phyloP scores from a whole-genome alignment of 2,888 invertebrate species.

The Graphium colonna region DNA sequence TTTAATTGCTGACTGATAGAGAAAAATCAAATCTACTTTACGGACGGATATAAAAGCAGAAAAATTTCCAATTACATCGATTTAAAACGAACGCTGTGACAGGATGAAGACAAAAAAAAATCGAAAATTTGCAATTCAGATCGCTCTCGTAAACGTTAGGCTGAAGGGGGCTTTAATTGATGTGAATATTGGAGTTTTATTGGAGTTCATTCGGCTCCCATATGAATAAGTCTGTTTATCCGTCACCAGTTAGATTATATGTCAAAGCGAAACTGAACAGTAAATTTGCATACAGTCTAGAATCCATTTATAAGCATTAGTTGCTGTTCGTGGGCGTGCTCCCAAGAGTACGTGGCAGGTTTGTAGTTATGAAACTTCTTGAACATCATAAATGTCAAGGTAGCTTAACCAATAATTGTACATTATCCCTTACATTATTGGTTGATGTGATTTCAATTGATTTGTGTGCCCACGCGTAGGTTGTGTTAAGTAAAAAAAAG shows the following conservation, averaged over 20 bases:
- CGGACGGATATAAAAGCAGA: no score
- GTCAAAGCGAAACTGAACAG: conserved; percentile 5
- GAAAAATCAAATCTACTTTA: no score
- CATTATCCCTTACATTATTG: no score
- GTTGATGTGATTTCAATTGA: no score
- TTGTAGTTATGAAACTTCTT: not conserved
- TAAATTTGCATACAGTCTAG: conserved; percentile 12
- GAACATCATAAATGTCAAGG: conserved; percentile 12
- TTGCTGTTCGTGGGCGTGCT: conserved; percentile 14
- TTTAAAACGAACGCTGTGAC: conserved; percentile 41
- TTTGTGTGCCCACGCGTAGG: no score
- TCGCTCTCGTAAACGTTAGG: conserved; percentile 46
- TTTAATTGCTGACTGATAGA: no score
- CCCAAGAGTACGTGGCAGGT: conserved; percentile 6
- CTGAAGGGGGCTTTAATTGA: conserved; percentile 63
- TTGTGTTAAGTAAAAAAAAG: no score
- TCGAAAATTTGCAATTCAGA: conserved; percentile 64
- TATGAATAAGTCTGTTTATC: conserved; percentile 24
- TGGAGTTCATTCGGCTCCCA: conserved; percentile 26
- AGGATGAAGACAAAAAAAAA: conserved; percentile 40
- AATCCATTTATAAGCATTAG: conserved; percentile 17
- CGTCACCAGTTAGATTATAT: conserved; percentile 4
- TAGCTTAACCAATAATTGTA: not conserved
- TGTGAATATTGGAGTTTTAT: conserved; percentile 45
- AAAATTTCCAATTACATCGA: conserved; percentile 56